These are phyloP conservation scores for Gallinago media DNA, from an alignment of 2,113 vertebrate genomes.

Conservation along the genomic window DNA sequence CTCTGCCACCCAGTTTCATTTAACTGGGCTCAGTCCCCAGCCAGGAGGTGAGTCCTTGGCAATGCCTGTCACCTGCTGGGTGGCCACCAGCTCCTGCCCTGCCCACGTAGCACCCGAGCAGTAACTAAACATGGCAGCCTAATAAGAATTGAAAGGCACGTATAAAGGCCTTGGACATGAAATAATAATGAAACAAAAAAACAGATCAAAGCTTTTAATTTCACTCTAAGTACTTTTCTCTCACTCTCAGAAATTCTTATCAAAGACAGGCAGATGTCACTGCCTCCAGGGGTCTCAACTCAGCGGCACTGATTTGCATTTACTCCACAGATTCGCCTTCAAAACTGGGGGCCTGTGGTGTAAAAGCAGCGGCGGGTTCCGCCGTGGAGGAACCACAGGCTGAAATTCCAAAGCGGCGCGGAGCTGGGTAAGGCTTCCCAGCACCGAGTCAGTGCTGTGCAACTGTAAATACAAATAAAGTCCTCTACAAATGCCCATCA, in stretches of 20 bases:
- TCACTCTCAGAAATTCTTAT: constrained; percentile 39
- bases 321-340: not conserved
- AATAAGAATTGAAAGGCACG: not conserved
- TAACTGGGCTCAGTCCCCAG: not conserved
- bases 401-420: not conserved
- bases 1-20: not conserved
- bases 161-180: not conserved
- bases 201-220: constrained; percentile 42
- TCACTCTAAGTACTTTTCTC: constrained; percentile 5
- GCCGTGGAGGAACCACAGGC: not conserved
- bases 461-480: not conserved
- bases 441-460: accelerated
- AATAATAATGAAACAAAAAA: constrained; percentile 38
- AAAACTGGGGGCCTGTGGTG: accelerated
- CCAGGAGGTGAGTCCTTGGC: not conserved
- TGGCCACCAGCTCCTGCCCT: not conserved
- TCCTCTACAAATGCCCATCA: not conserved
- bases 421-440: not conserved
- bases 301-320: not conserved
- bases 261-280: constrained; percentile 51
- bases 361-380: not conserved
- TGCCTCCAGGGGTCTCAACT: constrained; percentile 23
- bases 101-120: accelerated
- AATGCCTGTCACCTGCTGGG: accelerated
- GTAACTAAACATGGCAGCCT: not conserved